Base-by-base conservation (phyloP, 2,797 vertebrate genomes). In the Typhlichthys subterraneus region DNA sequence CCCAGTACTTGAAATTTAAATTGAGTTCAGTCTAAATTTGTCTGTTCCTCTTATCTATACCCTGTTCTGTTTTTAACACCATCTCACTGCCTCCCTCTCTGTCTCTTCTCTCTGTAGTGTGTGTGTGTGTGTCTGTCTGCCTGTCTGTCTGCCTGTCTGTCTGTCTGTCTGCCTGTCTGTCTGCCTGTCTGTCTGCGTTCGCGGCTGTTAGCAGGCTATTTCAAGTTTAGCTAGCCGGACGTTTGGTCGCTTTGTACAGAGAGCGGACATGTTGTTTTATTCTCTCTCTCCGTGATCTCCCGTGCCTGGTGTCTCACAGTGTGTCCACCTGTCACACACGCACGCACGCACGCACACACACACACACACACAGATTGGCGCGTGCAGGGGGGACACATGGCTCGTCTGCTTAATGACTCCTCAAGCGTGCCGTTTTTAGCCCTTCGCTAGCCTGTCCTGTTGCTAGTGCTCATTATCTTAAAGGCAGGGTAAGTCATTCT, bases 301-400 rank as follows among this genome's bases (percentile, higher is more conserved):
- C 23, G 23, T 53, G 73, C 83, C 76, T 65, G 80, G 59, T 74
- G 67, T 77, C 83, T 78, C 65, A 56, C 81, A 70, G 82, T 9
- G 45, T 50, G 71, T 85, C 85, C 89, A 89, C 87, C 89, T 90
- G 87, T 85, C 78, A 59, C 63, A 56, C 68, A 53, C 17, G 73
- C 62, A 55, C 72, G 63, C 52, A 53, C 49, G 46, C n/a, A 56
- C 14, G 64, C 57, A 29, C 49, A 56, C 60, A 53, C 51, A 46
- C 61, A 46, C 52, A 17, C 10, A 53, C 80, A 17, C 10, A 53
- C 80, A 86, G 82, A 87, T 76, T 77, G 85, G 77, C n/a, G 46
- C 75, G 61, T 68, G 75, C 66, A 69, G 73, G 75, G 81, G 73
- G 76, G 56, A 57, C 71, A 52, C 57, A 81, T 70, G 58, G 53